A percentile compares a stretch with the other conserved stretches of the same genome.
Conservation (phyloP, 2,113 vertebrate genomes). For the Crypturellus undulatus region DNA sequence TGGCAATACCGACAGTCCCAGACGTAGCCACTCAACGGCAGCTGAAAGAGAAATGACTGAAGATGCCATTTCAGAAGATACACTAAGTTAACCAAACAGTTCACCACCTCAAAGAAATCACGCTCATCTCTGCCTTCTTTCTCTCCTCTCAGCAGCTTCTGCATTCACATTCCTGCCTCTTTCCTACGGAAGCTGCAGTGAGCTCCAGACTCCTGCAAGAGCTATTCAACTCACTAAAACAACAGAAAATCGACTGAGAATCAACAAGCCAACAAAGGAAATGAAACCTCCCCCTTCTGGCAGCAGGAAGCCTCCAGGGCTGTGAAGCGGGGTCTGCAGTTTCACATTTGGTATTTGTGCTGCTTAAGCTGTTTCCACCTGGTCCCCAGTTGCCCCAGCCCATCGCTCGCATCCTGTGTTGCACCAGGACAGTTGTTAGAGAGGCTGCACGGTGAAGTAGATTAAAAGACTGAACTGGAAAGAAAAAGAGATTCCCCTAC, state of each 20-base stretch:
- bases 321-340: neutral
- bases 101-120: neutral
- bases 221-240: neutral
- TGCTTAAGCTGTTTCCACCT: neutral
- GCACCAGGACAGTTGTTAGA: neutral
- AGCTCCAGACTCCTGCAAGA: neutral
- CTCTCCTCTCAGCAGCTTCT: neutral
- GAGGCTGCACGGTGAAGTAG: neutral
- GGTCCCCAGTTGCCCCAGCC: neutral
- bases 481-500: neutral
- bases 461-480: neutral
- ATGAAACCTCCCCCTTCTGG: neutral
- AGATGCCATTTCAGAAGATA: neutral
- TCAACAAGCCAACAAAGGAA: neutral
- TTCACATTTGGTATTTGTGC: neutral
- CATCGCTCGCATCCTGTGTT: neutral
- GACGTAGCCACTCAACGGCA: neutral
- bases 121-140: neutral
- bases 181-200: neutral
- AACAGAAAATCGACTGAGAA: neutral
- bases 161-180: fast-evolving
- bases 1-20: neutral
- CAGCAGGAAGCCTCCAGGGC: neutral
- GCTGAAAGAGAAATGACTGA: neutral
- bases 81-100: neutral